Percentiles rank a stretch among this genome's conserved stretches.
These are phyloP conservation scores for Heliconius ismenius DNA, from an alignment of 2,888 invertebrate genomes.

Conservation along the genomic window DNA sequence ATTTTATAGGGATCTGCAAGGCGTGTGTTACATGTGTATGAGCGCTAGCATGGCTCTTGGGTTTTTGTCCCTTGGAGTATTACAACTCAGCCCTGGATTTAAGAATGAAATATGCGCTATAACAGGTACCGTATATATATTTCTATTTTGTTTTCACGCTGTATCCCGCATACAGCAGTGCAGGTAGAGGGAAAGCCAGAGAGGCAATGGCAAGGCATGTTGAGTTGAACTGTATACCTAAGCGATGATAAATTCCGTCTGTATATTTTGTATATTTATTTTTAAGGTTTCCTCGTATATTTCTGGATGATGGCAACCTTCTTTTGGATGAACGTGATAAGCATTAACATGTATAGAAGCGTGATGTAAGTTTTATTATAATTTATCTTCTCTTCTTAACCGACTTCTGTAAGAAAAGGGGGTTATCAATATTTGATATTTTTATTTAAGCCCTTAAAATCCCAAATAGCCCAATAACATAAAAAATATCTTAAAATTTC, in stretches of 20 bases:
- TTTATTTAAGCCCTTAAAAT: too few relatives aligned
- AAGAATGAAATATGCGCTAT: slow-evolving; percentile 71
- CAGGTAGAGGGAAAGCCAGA: too few relatives aligned
- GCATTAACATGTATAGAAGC: slow-evolving; percentile 85
- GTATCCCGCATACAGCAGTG: too few relatives aligned
- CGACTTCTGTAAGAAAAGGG: too few relatives aligned
- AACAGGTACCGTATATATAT: slow-evolving; percentile 62
- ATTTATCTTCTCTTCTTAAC: too few relatives aligned
- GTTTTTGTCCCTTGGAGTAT: slow-evolving; percentile 81
- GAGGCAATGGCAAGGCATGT: too few relatives aligned
- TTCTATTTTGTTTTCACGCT: too few relatives aligned
- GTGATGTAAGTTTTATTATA: slow-evolving; percentile 82
- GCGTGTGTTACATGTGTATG: slow-evolving; percentile 84
- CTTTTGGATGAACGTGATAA: slow-evolving; percentile 87
- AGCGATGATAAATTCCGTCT: background rate
- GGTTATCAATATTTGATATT: too few relatives aligned
- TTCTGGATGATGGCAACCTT: slow-evolving; percentile 85
- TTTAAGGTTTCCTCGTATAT: slow-evolving; percentile 81
- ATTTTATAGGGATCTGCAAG: slow-evolving; percentile 81
- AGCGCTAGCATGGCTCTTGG: slow-evolving; percentile 82
- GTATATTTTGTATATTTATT: slow-evolving; percentile 9
- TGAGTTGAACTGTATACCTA: too few relatives aligned
- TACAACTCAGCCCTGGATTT: slow-evolving; percentile 75
- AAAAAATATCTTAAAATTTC: background rate
- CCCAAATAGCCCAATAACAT: too few relatives aligned